phyloP scores from a whole-genome alignment of 2,888 invertebrate species.

The Rhaphigaster nebulosa region DNA sequence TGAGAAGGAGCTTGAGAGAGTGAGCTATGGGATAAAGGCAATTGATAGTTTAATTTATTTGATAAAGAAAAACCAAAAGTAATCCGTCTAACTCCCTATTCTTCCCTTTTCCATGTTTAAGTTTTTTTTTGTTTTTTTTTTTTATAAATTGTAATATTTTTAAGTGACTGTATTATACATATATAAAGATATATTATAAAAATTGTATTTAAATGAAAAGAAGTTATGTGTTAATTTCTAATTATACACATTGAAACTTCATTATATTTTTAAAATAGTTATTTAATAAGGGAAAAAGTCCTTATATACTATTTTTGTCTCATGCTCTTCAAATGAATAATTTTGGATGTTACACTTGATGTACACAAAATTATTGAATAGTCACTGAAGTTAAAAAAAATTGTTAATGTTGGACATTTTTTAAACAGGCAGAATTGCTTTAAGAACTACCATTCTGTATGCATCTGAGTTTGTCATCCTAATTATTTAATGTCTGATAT shows the following conservation, averaged over 20 bases:
- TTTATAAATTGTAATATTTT: slow-evolving; percentile 13
- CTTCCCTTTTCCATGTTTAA: slow-evolving; percentile 7
- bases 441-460: not conserved
- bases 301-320: not conserved
- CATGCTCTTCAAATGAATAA: not conserved
- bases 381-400: not conserved
- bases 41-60: slow-evolving; percentile 47
- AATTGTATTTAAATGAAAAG: slow-evolving; percentile 42
- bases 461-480: not conserved
- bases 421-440: not conserved
- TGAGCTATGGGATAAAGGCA: slow-evolving; percentile 29
- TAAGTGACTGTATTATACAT: slow-evolving; percentile 31
- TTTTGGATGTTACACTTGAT: slow-evolving; percentile 18
- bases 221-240: slow-evolving; percentile 28
- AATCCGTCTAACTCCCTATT: slow-evolving; percentile 36
- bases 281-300: slow-evolving; percentile 25
- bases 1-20: slow-evolving; percentile 19
- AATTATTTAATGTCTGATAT: not conserved
- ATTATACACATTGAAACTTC: slow-evolving; percentile 17
- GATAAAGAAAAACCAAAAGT: slow-evolving; percentile 44
- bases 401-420: not conserved
- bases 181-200: slow-evolving; percentile 37
- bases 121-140: not conserved
- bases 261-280: slow-evolving; percentile 32
- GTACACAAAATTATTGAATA: not conserved